Base-by-base conservation (phyloP, 2,888 invertebrate species). In the Sinopyrophorus schimmeli region DNA sequence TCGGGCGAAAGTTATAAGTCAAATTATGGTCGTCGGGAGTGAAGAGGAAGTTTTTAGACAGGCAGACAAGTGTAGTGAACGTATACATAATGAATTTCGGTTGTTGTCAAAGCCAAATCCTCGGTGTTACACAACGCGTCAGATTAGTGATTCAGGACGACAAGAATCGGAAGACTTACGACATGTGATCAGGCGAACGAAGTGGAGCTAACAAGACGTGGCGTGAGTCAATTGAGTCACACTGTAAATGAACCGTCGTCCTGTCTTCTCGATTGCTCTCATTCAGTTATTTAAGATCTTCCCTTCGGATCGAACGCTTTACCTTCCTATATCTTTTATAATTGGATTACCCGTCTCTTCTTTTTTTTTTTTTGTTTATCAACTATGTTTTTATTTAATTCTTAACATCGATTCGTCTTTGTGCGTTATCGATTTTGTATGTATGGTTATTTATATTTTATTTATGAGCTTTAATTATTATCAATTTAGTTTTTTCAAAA, bases 161-260 rank as follows among this genome's bases (percentile, higher is more conserved):
- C 58, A 58, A 59, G 59, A 59, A 58, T 59, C 56, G 62, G 63
- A 67, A 66, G 65, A 64, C 64, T 62, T 64, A 63, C 66, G 67
- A 66, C 65, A 65, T 68, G 67, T 65, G 68, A 68, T 68, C 66
- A 65, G 62, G 62, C 60, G 66, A 63, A 59, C 55, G 59, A 63
- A 62, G 65, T 60, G 63, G 56, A 66, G 65, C 66, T 70, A 69
- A 70, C 68, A 67, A 67, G 69, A 65, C 63, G 65, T 67, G 70
- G 68, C 67, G 65, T 63, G 63, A 67, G 68, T 67, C 66, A 68
- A 68, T 67, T 66, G 67, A 67, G 66, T 67, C 67, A n/a, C n/a
- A 63, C 65, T 65, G 68, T 65, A 70, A 70, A 70, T 70, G 70
- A 70, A 69, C 68, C 65, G 65, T 60, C 64, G 61, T 55, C 60